A percentile compares a stretch with the other conserved stretches of the same genome.
phyloP scores from a whole-genome alignment of 2,113 vertebrate genomes.

The Arenaria interpres region DNA sequence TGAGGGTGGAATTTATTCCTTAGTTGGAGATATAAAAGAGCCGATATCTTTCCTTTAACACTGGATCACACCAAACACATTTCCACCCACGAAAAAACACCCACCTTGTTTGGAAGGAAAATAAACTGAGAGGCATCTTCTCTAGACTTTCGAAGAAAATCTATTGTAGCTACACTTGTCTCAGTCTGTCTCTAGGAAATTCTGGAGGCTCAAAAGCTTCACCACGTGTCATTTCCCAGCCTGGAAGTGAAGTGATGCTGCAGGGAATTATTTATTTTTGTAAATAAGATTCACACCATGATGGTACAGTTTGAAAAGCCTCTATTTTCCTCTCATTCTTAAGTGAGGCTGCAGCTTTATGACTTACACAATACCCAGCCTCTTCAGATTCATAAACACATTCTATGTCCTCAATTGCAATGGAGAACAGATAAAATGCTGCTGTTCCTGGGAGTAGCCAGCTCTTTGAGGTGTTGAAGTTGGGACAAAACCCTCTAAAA shows the following conservation, averaged over 20 bases:
- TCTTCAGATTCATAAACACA: fast-evolving
- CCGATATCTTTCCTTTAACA: background rate
- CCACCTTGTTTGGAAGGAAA: conserved; percentile 34
- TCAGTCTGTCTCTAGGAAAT: background rate
- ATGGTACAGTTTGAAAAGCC: background rate
- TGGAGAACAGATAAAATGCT: background rate
- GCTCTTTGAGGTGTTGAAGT: background rate
- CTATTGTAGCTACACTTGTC: background rate
- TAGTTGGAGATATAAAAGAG: background rate
- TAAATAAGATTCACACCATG: background rate
- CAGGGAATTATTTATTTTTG: background rate
- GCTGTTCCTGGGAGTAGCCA: background rate
- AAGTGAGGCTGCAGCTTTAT: background rate
- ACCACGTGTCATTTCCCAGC: background rate
- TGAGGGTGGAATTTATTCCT: background rate
- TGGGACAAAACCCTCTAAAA: background rate
- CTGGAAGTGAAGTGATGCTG: background rate
- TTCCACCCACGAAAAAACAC: background rate
- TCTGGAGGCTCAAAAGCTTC: background rate
- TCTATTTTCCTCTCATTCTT: background rate
- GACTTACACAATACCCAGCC: background rate
- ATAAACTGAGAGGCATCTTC: background rate
- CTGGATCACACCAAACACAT: background rate
- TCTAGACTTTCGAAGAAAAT: background rate
- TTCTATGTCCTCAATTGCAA: background rate